Percentiles rank a stretch among this genome's conserved stretches.
Conservation (phyloP, 2,113 vertebrate genomes). For the Microtus pennsylvanicus region DNA sequence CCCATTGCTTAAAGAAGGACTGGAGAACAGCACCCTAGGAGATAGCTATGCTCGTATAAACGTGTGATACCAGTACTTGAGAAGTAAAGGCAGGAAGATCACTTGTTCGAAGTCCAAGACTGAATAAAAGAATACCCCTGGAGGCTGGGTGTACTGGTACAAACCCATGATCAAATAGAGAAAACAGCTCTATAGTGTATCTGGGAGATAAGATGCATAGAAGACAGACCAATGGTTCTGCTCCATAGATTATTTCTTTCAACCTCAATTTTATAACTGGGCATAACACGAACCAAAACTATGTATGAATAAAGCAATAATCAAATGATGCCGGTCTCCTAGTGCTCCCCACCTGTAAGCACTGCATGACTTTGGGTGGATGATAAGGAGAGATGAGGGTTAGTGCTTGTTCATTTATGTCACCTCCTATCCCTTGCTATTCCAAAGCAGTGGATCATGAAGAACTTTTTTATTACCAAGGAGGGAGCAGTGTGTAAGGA, state of each 20-base stretch:
- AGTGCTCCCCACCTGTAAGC: neutral
- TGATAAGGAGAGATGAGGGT: neutral
- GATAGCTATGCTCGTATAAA: neutral
- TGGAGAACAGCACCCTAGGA: neutral
- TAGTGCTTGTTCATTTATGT: neutral
- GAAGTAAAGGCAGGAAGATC: neutral
- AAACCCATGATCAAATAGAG: neutral
- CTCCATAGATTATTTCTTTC: neutral
- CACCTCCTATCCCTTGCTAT: too few species aligned
- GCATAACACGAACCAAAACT: neutral
- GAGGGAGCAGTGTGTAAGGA: neutral
- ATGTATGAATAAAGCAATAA: neutral
- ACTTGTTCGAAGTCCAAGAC: neutral
- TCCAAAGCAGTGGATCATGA: neutral
- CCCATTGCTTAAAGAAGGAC: neutral
- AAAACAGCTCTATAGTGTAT: neutral
- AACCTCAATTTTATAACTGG: neutral
- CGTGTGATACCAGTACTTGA: neutral
- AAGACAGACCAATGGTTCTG: neutral
- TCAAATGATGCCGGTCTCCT: neutral
- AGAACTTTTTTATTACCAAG: neutral
- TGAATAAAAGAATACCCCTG: neutral
- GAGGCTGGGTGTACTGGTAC: neutral
- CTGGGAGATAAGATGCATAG: neutral
- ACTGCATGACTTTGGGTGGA: neutral